Evolutionary conservation across 2,113 vertebrate genomes (phyloP), one percentile per base, ranked within the genome.

Genomic region (Panthera leo): DNA sequence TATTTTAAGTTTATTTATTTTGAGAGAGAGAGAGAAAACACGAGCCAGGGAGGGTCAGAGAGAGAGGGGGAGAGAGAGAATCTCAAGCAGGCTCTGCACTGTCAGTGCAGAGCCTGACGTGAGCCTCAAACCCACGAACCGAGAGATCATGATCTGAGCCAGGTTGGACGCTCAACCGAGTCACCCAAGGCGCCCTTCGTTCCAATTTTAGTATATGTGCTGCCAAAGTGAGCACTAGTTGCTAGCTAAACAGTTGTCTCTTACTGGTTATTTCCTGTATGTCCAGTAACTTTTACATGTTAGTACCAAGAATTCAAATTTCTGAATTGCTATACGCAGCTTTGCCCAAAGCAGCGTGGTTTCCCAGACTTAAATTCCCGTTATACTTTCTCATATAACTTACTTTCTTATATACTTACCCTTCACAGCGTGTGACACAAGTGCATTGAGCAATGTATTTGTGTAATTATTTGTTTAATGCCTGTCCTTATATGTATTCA

Each of bases 361-460:
- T 45, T 93, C 55, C 12, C 16, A 89, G 63, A 18, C 36, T 79
- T 90, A 16, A 25, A 7, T 80, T 53, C 14, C 8, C 10, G 3
- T 82, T 94, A 23, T 39, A 85, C 76, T 80, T 91, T 97, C 78
- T 96, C 42, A 58, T n/a, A n/a, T n/a, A n/a, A n/a, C n/a, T n/a
- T n/a, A n/a, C n/a, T n/a, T n/a, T n/a, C n/a, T 84, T 78, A 73
- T 63, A 75, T 16, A 53, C 29, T 67, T 68, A 89, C 12, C 42
- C 21, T 78, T 93, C 45, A n/a, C 27, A 80, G 48, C 34, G 71
- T 11, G 29, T 65, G 73, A 61, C 31, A 70, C 18, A 61, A 63
- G 42, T 58, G 12, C 70, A 80, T n/a, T 85, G 48, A 95, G 16
- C 19, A 71, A 85, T 80, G 67, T 86, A 73, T 91, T 80, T 94